phyloP scores from a whole-genome alignment of 2,797 vertebrate species.

The Cygnus olor region DNA sequence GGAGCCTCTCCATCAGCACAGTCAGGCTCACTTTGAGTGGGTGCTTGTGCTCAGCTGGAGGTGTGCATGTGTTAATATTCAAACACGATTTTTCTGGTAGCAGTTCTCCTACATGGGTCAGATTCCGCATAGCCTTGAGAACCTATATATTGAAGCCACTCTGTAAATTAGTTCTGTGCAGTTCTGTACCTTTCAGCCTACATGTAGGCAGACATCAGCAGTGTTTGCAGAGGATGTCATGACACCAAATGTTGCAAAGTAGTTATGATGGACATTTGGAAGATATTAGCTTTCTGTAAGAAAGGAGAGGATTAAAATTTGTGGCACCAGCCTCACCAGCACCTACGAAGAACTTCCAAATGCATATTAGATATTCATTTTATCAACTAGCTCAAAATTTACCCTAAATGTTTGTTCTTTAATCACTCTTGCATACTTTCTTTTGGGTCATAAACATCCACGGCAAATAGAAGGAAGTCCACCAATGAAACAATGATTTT shows the following conservation, averaged over 20 bases:
- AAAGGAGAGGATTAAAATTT: neutral
- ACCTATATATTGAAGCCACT: neutral
- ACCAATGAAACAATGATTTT: neutral
- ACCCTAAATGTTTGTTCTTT: neutral
- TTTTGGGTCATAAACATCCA: neutral
- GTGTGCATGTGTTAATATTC: neutral
- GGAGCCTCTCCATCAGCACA: accelerated
- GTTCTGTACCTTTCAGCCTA: neutral
- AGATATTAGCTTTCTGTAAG: neutral
- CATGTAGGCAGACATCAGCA: neutral
- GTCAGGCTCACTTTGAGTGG: neutral
- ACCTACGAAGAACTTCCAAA: neutral
- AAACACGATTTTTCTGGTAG: neutral
- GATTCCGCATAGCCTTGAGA: neutral
- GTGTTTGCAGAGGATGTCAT: neutral
- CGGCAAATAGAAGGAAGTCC: neutral
- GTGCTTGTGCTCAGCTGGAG: neutral
- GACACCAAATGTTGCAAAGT: neutral
- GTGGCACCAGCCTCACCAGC: neutral
- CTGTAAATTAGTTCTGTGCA: neutral
- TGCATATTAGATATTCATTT: neutral
- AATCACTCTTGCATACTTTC: neutral
- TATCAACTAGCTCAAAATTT: neutral
- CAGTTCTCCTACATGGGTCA: neutral
- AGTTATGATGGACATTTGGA: neutral